phyloP scores from a whole-genome alignment of 2,888 invertebrate genomes.

The Lathronympha strigana region DNA sequence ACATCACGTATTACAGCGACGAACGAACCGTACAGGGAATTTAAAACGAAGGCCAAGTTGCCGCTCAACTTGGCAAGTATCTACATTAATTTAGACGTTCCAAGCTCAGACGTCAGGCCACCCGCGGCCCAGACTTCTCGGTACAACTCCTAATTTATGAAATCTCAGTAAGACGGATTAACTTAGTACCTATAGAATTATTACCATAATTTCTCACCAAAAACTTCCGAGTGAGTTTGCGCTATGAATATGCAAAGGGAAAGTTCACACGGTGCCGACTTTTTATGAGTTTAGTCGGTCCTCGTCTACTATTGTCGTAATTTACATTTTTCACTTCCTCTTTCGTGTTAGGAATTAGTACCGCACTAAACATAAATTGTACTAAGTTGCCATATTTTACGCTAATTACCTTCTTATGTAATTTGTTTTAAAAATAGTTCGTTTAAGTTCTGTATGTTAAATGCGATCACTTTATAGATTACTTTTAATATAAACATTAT shows the following conservation, averaged over 20 bases:
- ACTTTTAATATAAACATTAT: no score
- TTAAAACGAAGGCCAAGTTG: constrained; percentile 40
- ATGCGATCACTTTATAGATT: no score
- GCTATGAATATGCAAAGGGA: constrained; percentile 79
- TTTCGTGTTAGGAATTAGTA: constrained; percentile 41
- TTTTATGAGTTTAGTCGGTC: constrained; percentile 77
- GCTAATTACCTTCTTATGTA: constrained; percentile 30
- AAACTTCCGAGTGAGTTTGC: constrained; percentile 78
- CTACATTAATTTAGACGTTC: constrained; percentile 55
- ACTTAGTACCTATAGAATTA: constrained; percentile 79
- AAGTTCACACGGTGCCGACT: constrained; percentile 74
- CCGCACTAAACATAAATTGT: constrained; percentile 39
- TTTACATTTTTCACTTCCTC: constrained; percentile 62
- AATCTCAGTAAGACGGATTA: constrained; percentile 71
- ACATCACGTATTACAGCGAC: constrained; percentile 42
- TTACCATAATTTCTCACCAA: constrained; percentile 81
- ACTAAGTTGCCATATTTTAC: constrained; percentile 29
- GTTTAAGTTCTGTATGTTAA: not conserved
- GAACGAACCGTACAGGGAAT: constrained; percentile 41
- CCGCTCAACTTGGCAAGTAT: constrained; percentile 50
- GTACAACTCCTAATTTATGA: constrained; percentile 68
- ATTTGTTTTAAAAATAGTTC: constrained; percentile 7
- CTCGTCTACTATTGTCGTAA: constrained; percentile 70
- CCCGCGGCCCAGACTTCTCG: constrained; percentile 53
- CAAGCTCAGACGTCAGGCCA: constrained; percentile 56